Evolutionary conservation across 2,113 vertebrate genomes (phyloP).

Genomic region (Crotalus tigris): DNA sequence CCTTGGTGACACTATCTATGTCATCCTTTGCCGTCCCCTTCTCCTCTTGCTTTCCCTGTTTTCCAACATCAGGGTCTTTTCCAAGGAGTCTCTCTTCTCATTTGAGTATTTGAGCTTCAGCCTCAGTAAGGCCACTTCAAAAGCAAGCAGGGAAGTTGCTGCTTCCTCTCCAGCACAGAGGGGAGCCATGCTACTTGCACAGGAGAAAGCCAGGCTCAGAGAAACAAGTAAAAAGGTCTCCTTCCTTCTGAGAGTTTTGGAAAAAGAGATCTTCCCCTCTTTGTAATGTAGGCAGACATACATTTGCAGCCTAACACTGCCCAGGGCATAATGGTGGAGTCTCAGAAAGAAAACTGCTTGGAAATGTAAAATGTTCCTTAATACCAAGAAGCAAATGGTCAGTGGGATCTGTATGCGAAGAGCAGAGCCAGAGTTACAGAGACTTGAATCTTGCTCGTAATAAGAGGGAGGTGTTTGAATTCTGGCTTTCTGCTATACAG

Average conservation of each 20-base stretch:
- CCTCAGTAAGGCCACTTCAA: too few relatives aligned
- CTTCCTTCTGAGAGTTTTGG: not conserved
- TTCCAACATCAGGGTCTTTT: too few relatives aligned
- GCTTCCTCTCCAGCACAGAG: not conserved
- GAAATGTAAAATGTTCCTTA: not conserved
- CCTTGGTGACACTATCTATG: too few relatives aligned
- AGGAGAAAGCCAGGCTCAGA: not conserved
- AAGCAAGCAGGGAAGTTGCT: too few relatives aligned
- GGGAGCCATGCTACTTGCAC: not conserved
- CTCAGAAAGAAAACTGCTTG: too few relatives aligned
- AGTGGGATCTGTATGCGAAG: not conserved
- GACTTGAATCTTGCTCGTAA: not conserved
- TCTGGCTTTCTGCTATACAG: not conserved
- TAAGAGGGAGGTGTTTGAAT: not conserved
- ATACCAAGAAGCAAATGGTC: not conserved
- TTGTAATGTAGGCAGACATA: not conserved
- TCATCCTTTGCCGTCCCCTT: too few relatives aligned
- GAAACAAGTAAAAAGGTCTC: not conserved
- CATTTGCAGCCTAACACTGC: not conserved
- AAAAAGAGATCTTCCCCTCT: not conserved
- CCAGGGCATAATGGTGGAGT: too few relatives aligned
- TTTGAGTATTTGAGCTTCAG: too few relatives aligned
- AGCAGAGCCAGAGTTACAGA: not conserved
- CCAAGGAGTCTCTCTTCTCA: too few relatives aligned
- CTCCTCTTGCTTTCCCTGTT: too few relatives aligned